Percentiles rank a stretch among this genome's conserved stretches.
Conservation (phyloP, 2,113 vertebrate species). For the Monopterus albus region DNA sequence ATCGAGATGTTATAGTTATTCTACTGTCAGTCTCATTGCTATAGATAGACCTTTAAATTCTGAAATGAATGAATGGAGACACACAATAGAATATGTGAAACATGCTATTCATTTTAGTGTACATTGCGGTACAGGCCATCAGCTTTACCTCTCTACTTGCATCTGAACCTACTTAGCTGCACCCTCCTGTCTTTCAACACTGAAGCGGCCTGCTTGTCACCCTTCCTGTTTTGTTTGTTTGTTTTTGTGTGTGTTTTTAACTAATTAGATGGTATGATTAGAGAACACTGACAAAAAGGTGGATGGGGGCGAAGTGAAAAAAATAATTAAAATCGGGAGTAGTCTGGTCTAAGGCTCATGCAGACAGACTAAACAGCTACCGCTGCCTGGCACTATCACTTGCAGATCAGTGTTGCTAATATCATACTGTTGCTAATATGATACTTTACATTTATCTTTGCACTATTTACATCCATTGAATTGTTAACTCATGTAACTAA, state of each 20-base stretch:
- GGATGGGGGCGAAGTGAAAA: constrained; percentile 23
- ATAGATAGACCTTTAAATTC: not conserved
- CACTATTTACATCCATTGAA: no score
- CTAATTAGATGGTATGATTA: constrained; percentile 75
- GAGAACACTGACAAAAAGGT: constrained; percentile 44
- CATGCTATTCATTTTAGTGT: not conserved
- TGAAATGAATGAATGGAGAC: not conserved
- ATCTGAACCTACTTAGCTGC: no score
- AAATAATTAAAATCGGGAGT: constrained; percentile 76
- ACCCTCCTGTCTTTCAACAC: constrained; percentile 8
- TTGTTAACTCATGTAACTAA: no score
- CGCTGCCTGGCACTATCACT: constrained; percentile 57
- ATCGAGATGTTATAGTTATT: not conserved
- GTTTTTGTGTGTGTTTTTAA: no score
- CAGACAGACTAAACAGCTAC: constrained; percentile 55
- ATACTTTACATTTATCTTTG: no score
- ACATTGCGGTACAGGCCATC: not conserved
- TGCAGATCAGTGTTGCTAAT: constrained; percentile 70
- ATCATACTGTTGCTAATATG: no score
- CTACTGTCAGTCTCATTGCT: not conserved
- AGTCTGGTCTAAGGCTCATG: constrained; percentile 56
- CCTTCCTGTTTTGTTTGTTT: constrained; percentile 55
- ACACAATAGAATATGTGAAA: no score
- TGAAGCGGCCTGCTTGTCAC: not conserved
- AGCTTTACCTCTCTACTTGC: not conserved